phyloP scores from a whole-genome alignment of 1,140 invertebrate genomes.

The Leptoteleia sp. region DNA sequence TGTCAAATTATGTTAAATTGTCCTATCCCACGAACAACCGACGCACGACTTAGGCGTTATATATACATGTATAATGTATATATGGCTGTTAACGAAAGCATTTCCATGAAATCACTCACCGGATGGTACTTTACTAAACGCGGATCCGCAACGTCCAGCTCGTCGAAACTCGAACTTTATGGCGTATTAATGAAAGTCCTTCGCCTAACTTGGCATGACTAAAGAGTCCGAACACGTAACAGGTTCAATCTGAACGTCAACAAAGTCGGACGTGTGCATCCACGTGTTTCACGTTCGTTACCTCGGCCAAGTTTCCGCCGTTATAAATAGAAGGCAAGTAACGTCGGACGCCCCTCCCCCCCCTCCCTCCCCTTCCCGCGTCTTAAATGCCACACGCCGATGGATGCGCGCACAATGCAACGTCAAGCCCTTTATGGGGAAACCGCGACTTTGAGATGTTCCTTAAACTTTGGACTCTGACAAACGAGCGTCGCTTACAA shows the following conservation, averaged over 20 bases:
- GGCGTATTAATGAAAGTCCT: slow-evolving; percentile 53
- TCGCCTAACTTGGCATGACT: slow-evolving; percentile 57
- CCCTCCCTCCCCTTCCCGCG: not conserved
- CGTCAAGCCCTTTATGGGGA: slow-evolving; percentile 41
- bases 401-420: slow-evolving; percentile 26
- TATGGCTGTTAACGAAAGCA: too few relatives aligned
- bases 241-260: slow-evolving; percentile 62
- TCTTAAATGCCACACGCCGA: slow-evolving; percentile 9
- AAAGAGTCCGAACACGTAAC: slow-evolving; percentile 57
- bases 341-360: slow-evolving; percentile 18
- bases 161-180: slow-evolving; percentile 49
- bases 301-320: slow-evolving; percentile 61
- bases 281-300: slow-evolving; percentile 61
- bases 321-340: slow-evolving; percentile 60
- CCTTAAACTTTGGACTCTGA: slow-evolving; percentile 46
- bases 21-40: too few relatives aligned
- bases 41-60: too few relatives aligned
- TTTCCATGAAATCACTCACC: too few relatives aligned
- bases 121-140: slow-evolving; percentile 20
- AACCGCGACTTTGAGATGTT: slow-evolving; percentile 52
- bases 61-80: too few relatives aligned
- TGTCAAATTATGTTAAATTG: too few relatives aligned
- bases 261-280: slow-evolving; percentile 61
- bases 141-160: slow-evolving; percentile 45
- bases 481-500: slow-evolving; percentile 53